Percentiles rank a stretch among this genome's conserved stretches.
phyloP scores from a whole-genome alignment of 1,140 invertebrate species.

The Vanessa tameamea region DNA sequence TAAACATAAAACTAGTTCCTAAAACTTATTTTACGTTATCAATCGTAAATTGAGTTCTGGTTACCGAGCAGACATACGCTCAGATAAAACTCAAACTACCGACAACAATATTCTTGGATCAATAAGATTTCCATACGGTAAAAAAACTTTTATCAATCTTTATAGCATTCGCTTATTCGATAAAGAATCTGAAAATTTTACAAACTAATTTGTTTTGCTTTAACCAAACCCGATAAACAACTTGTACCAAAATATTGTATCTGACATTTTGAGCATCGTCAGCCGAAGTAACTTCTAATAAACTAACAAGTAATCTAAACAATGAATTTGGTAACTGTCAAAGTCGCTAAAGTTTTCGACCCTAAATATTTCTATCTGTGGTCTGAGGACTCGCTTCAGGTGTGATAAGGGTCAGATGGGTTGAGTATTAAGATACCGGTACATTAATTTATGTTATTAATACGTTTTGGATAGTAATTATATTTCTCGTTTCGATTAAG shows the following conservation, averaged over 20 bases:
- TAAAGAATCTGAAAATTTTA: background rate
- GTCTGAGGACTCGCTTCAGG: constrained; percentile 10
- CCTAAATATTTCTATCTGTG: constrained; percentile 18
- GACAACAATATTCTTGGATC: background rate
- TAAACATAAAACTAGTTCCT: too few species aligned
- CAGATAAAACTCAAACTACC: too few species aligned
- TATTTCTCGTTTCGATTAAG: too few species aligned
- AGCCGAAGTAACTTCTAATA: constrained; percentile 12
- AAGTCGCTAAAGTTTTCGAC: constrained; percentile 12
- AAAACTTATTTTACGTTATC: too few species aligned
- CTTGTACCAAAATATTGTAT: background rate
- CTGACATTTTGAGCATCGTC: background rate
- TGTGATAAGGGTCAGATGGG: constrained; percentile 8
- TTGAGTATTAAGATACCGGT: background rate
- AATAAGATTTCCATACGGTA: background rate
- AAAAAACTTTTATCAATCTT: background rate
- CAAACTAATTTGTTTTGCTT: background rate
- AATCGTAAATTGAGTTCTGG: too few species aligned
- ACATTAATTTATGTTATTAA: constrained; percentile 2
- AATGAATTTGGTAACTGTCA: constrained; percentile 11
- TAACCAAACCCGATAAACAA: background rate
- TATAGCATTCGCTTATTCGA: background rate
- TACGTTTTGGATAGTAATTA: background rate
- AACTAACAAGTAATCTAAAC: constrained; percentile 20
- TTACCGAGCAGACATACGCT: too few species aligned